A percentile compares a stretch with the other conserved stretches of the same genome.
Evolutionary conservation across 1,140 invertebrate species (phyloP).

Genomic region (Brachionus koreanus): DNA sequence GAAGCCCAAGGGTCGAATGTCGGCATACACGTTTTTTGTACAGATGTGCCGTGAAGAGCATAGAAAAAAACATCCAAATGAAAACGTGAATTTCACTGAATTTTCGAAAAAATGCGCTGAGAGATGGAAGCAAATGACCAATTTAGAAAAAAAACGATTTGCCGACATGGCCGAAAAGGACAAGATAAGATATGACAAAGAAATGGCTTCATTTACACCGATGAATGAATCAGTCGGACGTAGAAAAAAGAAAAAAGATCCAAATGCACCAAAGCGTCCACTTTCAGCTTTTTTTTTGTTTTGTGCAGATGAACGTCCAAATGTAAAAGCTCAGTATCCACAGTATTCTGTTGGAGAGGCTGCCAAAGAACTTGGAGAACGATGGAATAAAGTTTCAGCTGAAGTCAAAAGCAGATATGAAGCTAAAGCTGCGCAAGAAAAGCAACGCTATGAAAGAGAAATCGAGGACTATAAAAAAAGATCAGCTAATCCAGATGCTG

Average conservation of each 20-base stretch:
- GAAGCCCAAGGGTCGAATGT: slow-evolving; percentile 93
- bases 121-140: slow-evolving; percentile 98
- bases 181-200: slow-evolving; percentile 87
- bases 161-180: slow-evolving; percentile 97
- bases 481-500: background rate
- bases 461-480: slow-evolving; percentile 35
- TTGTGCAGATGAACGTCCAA: slow-evolving; percentile 90
- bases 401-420: slow-evolving; percentile 83
- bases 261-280: slow-evolving; percentile 97
- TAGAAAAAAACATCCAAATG: slow-evolving; percentile 98
- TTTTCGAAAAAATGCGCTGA: slow-evolving; percentile 98
- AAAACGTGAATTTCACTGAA: slow-evolving; percentile 96
- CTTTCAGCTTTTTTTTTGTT: slow-evolving; percentile 99
- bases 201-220: slow-evolving; percentile 92
- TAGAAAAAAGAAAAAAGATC: slow-evolving; percentile 78
- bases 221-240: slow-evolving; percentile 67
- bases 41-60: slow-evolving; percentile 93
- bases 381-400: slow-evolving; percentile 82
- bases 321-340: slow-evolving; percentile 84
- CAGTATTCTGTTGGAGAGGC: slow-evolving; percentile 93
- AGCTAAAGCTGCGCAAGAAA: slow-evolving; percentile 86
- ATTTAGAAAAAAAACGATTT: slow-evolving; percentile 96
- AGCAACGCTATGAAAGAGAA: slow-evolving; percentile 78
- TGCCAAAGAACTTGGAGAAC: slow-evolving; percentile 89
- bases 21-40: slow-evolving; percentile 98